Conservation (phyloP, 1,140 invertebrate genomes). For the Sesamia nonagrioides region DNA sequence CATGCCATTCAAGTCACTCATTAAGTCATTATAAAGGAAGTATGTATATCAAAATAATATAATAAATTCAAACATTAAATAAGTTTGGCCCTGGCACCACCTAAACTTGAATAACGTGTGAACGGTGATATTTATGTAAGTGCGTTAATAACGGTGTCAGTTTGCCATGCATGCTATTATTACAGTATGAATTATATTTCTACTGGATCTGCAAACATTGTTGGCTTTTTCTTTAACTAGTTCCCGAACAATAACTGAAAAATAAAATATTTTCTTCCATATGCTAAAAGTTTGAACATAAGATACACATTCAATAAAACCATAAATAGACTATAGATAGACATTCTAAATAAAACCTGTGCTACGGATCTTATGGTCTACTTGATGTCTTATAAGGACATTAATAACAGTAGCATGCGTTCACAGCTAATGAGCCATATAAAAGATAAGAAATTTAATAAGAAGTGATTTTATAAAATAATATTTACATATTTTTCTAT, state of each 20-base stretch:
- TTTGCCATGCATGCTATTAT: constrained; percentile 15
- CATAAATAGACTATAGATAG: too few relatives aligned
- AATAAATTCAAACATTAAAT: neutral
- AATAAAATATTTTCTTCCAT: too few relatives aligned
- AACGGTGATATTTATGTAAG: constrained; percentile 21
- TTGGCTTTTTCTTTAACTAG: neutral
- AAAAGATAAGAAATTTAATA: too few relatives aligned
- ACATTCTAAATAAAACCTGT: too few relatives aligned
- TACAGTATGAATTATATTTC: constrained; percentile 1
- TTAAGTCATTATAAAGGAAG: neutral
- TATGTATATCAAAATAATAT: neutral
- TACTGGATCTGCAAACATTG: neutral
- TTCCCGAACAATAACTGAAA: neutral
- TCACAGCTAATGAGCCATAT: too few relatives aligned
- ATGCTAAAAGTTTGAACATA: too few relatives aligned
- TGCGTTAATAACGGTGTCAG: constrained; percentile 26
- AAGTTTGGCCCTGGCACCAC: constrained; percentile 23
- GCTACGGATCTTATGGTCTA: too few relatives aligned
- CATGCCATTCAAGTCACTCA: neutral
- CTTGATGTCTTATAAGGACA: too few relatives aligned
- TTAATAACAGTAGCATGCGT: too few relatives aligned
- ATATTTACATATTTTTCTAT: too few relatives aligned
- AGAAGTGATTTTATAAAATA: too few relatives aligned
- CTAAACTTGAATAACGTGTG: constrained; percentile 27
- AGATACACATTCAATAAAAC: too few relatives aligned